Evolutionary conservation across 2,888 invertebrate species (phyloP), one percentile per base, ranked within the genome.

Genomic region (Pheosia tremula): DNA sequence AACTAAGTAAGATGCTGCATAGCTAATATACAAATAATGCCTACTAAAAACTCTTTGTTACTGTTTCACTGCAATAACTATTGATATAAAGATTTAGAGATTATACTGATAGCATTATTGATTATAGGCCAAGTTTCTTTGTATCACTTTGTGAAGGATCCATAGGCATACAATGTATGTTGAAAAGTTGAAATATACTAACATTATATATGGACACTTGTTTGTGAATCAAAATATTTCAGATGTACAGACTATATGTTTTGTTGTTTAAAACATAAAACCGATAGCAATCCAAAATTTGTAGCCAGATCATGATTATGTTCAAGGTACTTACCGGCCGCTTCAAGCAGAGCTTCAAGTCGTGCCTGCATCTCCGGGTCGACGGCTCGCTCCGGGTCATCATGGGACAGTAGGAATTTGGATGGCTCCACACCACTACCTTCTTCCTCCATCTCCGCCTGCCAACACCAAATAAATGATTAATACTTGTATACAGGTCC

Each of bases 321-420:
- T 58, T 57, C 57, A 62, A 61, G 55, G 36, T 52, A 87, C 89
- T 84, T 66, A 94, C 94, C 97, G 85, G 98, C 98, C 83, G 98
- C 98, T 94, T 99, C 98, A 72, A 99, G 95, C 74, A 99, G 95
- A 72, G 98, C 98, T 93, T 98, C 98, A 66, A 99, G 95, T 78
- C 98, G 95, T 59, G 97, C 97, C 90, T 98, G 98, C 79, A 98
- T 98, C 88, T 98, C 97, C 56, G 97, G 97, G 87, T 97, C 96
- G 68, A 96, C 96, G 57, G 96, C 94, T 79, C 96, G 92, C 81
- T 96, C 96, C 56, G 95, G 94, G 84, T 95, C 90, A 81, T 95
- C 91, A 49, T 94, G 95, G 69, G 95, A 90, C 64, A 94, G 86
- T 74, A 93, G 86, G 84, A 92, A 93, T 85, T 93, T 93, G 68